Evolutionary conservation across 2,113 vertebrate species (phyloP), one percentile per base, ranked within the genome.

Genomic region (Condylura cristata): DNA sequence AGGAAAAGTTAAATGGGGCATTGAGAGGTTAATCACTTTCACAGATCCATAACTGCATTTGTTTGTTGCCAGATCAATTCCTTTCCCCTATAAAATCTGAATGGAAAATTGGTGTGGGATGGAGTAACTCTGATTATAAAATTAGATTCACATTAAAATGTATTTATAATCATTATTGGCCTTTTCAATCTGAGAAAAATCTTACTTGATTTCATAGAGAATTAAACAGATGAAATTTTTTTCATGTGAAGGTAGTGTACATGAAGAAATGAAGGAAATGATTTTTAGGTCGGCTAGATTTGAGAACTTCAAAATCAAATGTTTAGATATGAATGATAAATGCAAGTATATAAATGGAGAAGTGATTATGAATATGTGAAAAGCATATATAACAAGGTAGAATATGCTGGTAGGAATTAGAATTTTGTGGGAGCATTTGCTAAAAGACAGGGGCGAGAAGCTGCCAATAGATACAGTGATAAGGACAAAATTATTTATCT

Each of bases 21-120:
- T 71, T 90, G 86, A 92, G 90, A 97, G 82, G 95, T 94, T 94
- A 95, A 97, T 96, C 95, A 96, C 85, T 89, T 95, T 96, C 82
- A 79, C 18, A 96, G 96, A 97, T 96, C 88, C 71, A 86, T 95
- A 95, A 68, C 70, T 74, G 82, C 24, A 17, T 93, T 92, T 89
- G 74, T 83, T 94, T 95, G 58, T 58, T 80, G 81, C 68, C 46
- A 75, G 82, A 96, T 96, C 94, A 95, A 96, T 96, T 92, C 48
- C 28, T 48, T 75, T 93, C 26, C 34, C 65, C 68, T 90, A 93
- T 10, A 88, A 95, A 96, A 86, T 72, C 18, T 63, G 83, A 86
- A 93, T 44, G 37, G 26, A 93, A 94, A 92, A 95, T 65, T 79
- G 70, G 53, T 93, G 39, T 91, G 81, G 61, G 51, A 51, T 85